Evolutionary conservation across 2,888 invertebrate genomes (phyloP), one percentile per base, ranked within the genome.

Genomic region (Acrobasis suavella): DNA sequence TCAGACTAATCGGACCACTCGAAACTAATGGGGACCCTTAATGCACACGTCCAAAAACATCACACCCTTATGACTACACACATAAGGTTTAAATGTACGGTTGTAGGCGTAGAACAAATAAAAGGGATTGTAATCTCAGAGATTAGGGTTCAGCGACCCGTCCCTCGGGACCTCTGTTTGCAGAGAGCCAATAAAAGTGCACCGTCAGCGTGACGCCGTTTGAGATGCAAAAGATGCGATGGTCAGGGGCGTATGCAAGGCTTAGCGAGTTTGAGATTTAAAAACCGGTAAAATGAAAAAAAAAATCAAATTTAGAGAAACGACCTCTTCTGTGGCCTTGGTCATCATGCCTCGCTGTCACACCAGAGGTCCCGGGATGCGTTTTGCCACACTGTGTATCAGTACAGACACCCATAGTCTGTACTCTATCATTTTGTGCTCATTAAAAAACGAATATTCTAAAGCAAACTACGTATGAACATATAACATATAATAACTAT

Each of bases 1-100:
- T 76, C 73, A 78, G 69, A 71, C 80, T 78, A 81, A 79, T 78
- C 76, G 75, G 63, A 69, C 71, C 79, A 73, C 82, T 81, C 73
- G 70, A 80, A 83, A 81, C 81, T 83, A 85, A 85, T 83, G 78
- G 80, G 67, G 66, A 72, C 72, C 67, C 78, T 78, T 79, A 78
- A 82, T 80, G 80, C 81, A 81, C 64, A 56, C 46, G 56, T 42
- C 46, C 2, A 56, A 55, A 42, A 54, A 54, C 54, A 56, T 32
- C 15, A 14, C 39, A 16, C 12, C 56, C 42, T 22, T 42, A 42
- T 10, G 2, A 2, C 50, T 66, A 42, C 1, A 14, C 17, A 10
- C 22, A 42, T 56, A 56, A 56, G 15, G 46, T 42, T 46, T 6
- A 22, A 56, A 15, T 17, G 52, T 5, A 10, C 12, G 10, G 46